Base-by-base conservation (phyloP, 2,888 invertebrate species). In the Druceiella hillmani region DNA sequence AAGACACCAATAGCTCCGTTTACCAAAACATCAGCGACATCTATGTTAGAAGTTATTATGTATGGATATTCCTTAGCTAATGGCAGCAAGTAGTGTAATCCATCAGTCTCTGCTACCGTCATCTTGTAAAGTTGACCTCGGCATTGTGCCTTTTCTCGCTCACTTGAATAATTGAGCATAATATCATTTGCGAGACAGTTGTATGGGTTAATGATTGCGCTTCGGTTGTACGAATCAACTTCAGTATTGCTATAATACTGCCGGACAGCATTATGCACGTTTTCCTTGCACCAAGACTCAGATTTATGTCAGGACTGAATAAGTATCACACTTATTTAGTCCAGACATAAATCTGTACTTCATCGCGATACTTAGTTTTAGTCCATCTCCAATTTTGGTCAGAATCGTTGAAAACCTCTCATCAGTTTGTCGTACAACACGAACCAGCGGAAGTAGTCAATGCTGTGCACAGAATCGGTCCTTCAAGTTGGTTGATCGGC, bases 381-480 rank as follows among this genome's bases (percentile, higher is more conserved):
- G 34, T 34, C 52, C 53, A 46, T 53, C 46, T 4, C 54, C 55
- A 39, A 55, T 52, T 52, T 57, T 55, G 20, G 54, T 55, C 1
- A 56, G 46, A 32, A 55, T 49, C 6, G 38, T 40, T 9, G 58
- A 53, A 49, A 58, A 61, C 37, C n/a, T 22, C 40, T 38, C 48
- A 40, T 58, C 51, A 17, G 49, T 39, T 52, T 60, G 59, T 39
- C 56, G 48, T 44, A 58, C 51, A 17, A 57, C 54, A 49, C 54
- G 47, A 3, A 43, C 47, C 24, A 58, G 36, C 45, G 49, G 41
- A 47, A 59, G 48, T 51, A 58, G 36, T 56, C 44, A 2, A 59
- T 37, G 22, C 38, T 40, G 29, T 48, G 53, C 58, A 60, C 17
- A 57, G 44, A 11, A 44, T 33, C 6, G 48, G 45, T 36, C 53